phyloP scores from a whole-genome alignment of 2,797 vertebrate species.

The Catharus ustulatus region DNA sequence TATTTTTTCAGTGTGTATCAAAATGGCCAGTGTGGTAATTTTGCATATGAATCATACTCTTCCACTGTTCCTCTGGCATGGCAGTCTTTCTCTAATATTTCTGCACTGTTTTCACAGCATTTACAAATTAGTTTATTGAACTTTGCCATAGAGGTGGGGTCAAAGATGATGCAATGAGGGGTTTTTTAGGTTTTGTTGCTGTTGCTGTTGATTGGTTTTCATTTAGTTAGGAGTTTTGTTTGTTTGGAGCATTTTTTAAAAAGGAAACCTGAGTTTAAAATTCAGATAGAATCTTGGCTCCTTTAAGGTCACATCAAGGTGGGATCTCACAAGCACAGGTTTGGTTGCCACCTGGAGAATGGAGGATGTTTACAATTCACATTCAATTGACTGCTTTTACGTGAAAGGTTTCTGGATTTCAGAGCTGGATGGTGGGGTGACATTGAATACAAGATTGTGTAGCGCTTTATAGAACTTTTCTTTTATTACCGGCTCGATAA shows the following conservation, averaged over 20 bases:
- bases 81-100: background rate
- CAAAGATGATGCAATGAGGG: background rate
- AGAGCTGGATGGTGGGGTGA: slow-evolving; percentile 49
- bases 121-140: background rate
- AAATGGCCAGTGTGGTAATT: background rate
- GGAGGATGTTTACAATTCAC: slow-evolving; percentile 30
- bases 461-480: slow-evolving; percentile 71
- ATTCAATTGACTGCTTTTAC: slow-evolving; percentile 70
- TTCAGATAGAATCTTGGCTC: background rate
- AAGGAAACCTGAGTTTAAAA: slow-evolving; percentile 5
- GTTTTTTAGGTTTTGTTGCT: background rate
- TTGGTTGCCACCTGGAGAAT: background rate
- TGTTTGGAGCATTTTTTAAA: background rate
- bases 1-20: background rate
- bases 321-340: background rate
- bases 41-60: background rate
- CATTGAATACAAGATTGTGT: slow-evolving; percentile 73
- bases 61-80: background rate
- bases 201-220: background rate
- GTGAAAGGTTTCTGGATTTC: slow-evolving; percentile 60
- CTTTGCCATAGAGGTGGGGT: background rate
- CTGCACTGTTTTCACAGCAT: background rate
- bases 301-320: background rate
- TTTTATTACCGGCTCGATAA: slow-evolving; percentile 77
- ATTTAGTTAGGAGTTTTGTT: background rate